A percentile compares a stretch with the other conserved stretches of the same genome.
These are phyloP conservation scores for Pandemis corylana DNA, from an alignment of 2,888 invertebrate genomes.

Conservation along the genomic window DNA sequence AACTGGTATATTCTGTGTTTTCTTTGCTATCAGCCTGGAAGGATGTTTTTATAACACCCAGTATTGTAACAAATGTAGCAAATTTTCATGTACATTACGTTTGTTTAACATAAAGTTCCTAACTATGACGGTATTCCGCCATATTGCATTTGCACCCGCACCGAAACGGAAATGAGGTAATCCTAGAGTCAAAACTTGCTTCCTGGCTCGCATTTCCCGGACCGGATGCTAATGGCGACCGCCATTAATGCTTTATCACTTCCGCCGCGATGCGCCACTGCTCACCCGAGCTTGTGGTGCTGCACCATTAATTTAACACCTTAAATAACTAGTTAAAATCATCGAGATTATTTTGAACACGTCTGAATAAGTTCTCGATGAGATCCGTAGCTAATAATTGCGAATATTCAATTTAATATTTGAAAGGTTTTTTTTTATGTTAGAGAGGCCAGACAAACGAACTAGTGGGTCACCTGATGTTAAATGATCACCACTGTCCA, in stretches of 20 bases:
- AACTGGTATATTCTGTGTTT: neutral
- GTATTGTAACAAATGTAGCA: no score
- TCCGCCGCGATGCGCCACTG: constrained; percentile 58
- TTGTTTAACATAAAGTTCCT: neutral
- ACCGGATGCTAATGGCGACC: constrained; percentile 64
- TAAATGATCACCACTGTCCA: no score
- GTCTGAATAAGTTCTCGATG: constrained; percentile 5
- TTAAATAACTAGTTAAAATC: constrained; percentile 33
- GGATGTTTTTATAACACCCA: no score
- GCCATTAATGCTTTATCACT: constrained; percentile 75
- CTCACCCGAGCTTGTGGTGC: constrained; percentile 21
- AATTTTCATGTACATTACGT: neutral
- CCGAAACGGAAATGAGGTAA: constrained; percentile 24
- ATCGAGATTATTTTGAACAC: constrained; percentile 20
- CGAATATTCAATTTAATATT: no score
- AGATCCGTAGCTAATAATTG: neutral
- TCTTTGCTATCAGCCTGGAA: no score
- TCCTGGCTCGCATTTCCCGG: constrained; percentile 48
- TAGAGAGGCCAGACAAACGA: no score
- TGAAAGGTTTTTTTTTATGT: no score
- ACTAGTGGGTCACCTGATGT: no score
- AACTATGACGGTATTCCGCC: neutral
- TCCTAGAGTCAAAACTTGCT: constrained; percentile 34
- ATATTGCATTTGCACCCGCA: neutral
- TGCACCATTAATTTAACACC: constrained; percentile 34